Percentiles rank a stretch among this genome's conserved stretches.
Conservation (phyloP, 2,888 invertebrate species). For the Elegia similella region DNA sequence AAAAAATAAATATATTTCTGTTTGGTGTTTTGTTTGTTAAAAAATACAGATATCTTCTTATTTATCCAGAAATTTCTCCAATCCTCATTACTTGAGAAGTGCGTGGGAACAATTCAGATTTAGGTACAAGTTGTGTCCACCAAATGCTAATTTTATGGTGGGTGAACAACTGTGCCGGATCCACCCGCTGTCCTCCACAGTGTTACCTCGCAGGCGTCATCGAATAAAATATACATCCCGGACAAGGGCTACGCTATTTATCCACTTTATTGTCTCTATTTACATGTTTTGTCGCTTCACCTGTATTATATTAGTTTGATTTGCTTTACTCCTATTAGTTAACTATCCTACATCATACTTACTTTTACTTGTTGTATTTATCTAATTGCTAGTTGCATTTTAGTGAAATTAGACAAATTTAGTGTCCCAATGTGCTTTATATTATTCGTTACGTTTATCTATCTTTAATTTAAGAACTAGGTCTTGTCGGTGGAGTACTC, state of each 20-base stretch:
- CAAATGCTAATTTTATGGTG: constrained; percentile 82
- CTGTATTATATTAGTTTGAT: background rate
- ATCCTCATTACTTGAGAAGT: constrained; percentile 56
- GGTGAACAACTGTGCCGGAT: constrained; percentile 79
- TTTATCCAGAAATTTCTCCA: constrained; percentile 35
- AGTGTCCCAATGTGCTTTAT: too few species aligned
- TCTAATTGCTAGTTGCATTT: too few species aligned
- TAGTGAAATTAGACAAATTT: too few species aligned
- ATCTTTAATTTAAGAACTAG: too few species aligned
- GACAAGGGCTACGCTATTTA: constrained; percentile 44
- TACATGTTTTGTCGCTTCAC: constrained; percentile 7
- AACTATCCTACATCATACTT: too few species aligned
- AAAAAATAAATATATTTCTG: too few species aligned
- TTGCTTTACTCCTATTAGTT: too few species aligned
- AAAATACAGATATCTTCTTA: too few species aligned
- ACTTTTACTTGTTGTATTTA: too few species aligned
- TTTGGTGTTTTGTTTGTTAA: too few species aligned
- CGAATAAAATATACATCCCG: constrained; percentile 69
- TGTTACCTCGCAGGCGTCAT: constrained; percentile 72
- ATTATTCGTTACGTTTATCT: too few species aligned
- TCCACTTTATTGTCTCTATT: constrained; percentile 14
- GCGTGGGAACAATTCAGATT: constrained; percentile 75
- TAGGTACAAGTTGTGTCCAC: constrained; percentile 63
- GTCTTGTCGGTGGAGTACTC: too few species aligned
- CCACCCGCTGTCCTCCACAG: constrained; percentile 70